phyloP scores from a whole-genome alignment of 2,113 vertebrate species.

The Pelecanoides urinatrix region DNA sequence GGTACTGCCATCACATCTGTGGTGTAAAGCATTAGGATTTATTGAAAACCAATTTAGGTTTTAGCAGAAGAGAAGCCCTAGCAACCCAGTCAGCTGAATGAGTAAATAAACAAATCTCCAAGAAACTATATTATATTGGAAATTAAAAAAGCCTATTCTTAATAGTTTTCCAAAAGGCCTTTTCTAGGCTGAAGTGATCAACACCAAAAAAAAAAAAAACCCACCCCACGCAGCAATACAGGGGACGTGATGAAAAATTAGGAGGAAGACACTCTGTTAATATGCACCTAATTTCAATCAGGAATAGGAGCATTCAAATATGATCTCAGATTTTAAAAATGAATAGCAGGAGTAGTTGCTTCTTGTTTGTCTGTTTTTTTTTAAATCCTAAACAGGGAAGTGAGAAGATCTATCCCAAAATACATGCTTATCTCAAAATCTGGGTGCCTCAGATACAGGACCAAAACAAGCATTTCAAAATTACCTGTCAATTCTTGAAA shows the following conservation, averaged over 20 bases:
- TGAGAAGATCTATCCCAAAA: not conserved
- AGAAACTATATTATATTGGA: not conserved
- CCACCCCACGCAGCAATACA: not conserved
- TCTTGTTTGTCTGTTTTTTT: not conserved
- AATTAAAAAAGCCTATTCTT: not conserved
- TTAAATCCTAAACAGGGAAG: not conserved
- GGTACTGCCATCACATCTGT: not conserved
- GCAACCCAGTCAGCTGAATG: not conserved
- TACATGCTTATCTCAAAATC: not conserved
- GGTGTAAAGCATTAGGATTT: not conserved
- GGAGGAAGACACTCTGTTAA: not conserved
- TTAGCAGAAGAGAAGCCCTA: not conserved
- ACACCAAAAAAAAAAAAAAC: not conserved
- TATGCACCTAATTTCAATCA: not conserved
- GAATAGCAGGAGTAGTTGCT: not conserved
- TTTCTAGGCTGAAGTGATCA: not conserved
- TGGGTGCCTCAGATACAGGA: not conserved
- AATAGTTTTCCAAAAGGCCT: not conserved
- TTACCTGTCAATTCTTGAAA: not conserved
- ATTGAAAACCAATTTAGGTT: not conserved
- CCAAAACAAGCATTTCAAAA: not conserved
- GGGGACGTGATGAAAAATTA: not conserved
- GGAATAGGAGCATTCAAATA: not conserved
- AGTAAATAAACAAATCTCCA: not conserved
- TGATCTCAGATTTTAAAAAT: not conserved